These are phyloP conservation scores for Coptodon rendalli DNA, from an alignment of 2,113 vertebrate genomes.

Conservation along the genomic window DNA sequence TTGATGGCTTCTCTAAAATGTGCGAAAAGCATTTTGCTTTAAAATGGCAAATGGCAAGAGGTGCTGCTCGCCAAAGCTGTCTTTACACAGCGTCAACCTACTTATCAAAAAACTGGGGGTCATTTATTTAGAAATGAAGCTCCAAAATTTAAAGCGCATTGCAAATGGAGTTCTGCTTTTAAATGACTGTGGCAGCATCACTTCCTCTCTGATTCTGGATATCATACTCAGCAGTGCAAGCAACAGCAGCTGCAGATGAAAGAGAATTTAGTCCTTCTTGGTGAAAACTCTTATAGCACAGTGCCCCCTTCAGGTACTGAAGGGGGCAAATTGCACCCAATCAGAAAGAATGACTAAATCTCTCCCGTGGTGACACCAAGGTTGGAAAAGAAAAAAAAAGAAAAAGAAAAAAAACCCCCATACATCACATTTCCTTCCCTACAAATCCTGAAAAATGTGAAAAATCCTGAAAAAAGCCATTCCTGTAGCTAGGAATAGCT, in stretches of 20 bases:
- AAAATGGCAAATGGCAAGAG: background rate
- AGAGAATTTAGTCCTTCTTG: background rate
- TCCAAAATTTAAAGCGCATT: background rate
- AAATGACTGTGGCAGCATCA: background rate
- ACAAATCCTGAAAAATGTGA: background rate
- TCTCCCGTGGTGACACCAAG: background rate
- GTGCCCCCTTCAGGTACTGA: slow-evolving; percentile 43
- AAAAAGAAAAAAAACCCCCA: background rate
- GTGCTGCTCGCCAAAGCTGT: background rate
- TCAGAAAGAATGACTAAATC: background rate
- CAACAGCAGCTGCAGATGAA: background rate
- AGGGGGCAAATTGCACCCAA: background rate
- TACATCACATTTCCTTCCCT: background rate
- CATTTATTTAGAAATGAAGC: background rate
- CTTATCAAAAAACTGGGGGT: background rate
- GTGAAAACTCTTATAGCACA: background rate
- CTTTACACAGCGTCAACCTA: background rate
- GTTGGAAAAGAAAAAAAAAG: background rate
- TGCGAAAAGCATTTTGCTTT: background rate
- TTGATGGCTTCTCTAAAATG: background rate
- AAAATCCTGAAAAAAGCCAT: background rate
- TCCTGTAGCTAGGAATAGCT: background rate
- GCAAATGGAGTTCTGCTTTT: background rate
- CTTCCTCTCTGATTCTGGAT: background rate
- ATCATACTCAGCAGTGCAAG: background rate